These are phyloP conservation scores for Lypha dubia DNA, from an alignment of 2,888 invertebrate species.

Conservation along the genomic window DNA sequence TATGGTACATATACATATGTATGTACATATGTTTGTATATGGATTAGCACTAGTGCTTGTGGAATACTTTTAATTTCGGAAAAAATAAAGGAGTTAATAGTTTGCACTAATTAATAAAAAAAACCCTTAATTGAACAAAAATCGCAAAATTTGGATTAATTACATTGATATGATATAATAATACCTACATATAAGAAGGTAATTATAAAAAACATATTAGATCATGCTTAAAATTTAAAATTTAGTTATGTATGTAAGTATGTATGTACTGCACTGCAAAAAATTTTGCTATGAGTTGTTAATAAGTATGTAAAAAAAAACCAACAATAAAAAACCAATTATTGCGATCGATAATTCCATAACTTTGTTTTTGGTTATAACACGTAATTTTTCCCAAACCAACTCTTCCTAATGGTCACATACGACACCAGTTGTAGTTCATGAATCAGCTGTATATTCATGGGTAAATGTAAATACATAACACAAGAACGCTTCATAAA, in stretches of 20 bases:
- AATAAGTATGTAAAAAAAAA: background rate
- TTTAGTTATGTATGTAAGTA: background rate
- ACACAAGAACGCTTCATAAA: no score
- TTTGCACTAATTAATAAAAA: background rate
- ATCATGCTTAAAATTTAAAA: background rate
- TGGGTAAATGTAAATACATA: no score
- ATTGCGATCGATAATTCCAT: no score
- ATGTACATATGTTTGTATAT: no score
- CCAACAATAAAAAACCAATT: no score
- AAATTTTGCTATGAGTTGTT: background rate
- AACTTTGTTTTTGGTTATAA: no score
- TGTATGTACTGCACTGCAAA: background rate
- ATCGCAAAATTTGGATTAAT: constrained; percentile 43
- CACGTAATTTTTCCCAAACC: no score
- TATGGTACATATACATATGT: constrained; percentile 10
- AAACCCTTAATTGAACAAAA: background rate
- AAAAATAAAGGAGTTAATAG: constrained; percentile 31
- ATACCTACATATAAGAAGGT: constrained; percentile 56
- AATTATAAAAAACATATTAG: constrained; percentile 21
- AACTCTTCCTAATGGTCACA: no score
- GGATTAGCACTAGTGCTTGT: constrained; percentile 5
- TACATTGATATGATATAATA: constrained; percentile 10
- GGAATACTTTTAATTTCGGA: constrained; percentile 37
- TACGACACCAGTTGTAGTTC: no score
- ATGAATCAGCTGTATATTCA: no score